Percentiles rank a stretch among this genome's conserved stretches.
These are phyloP conservation scores for Horisme vitalbata DNA, from an alignment of 2,888 invertebrate species.

Conservation along the genomic window DNA sequence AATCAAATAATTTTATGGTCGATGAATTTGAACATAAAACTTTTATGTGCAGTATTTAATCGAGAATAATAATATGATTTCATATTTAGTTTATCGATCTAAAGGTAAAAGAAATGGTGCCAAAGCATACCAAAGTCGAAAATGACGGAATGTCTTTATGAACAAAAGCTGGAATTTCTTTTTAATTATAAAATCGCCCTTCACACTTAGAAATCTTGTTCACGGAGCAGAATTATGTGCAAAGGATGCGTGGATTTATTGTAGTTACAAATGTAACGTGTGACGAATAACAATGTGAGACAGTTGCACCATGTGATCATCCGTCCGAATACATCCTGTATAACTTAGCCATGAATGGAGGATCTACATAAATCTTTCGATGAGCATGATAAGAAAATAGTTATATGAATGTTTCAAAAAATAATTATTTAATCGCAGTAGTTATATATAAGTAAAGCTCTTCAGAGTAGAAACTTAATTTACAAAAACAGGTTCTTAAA, in stretches of 20 bases:
- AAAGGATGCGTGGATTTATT: slow-evolving; percentile 33
- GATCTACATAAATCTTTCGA: slow-evolving; percentile 2
- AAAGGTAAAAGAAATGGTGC: neutral
- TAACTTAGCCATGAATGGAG: slow-evolving; percentile 3
- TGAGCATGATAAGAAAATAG: neutral
- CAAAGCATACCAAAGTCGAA: too few species aligned
- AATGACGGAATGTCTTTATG: neutral
- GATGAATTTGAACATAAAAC: too few species aligned
- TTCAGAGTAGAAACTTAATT: too few species aligned
- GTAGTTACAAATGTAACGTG: slow-evolving; percentile 19
- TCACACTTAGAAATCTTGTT: slow-evolving; percentile 15
- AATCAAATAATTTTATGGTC: too few species aligned
- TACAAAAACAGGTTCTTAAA: too few species aligned
- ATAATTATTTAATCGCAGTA: too few species aligned
- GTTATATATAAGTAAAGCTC: too few species aligned
- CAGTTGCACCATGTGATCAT: slow-evolving; percentile 27
- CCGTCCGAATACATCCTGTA: slow-evolving; percentile 28
- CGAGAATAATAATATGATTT: too few species aligned
- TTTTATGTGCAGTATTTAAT: too few species aligned
- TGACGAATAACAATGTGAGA: slow-evolving; percentile 30
- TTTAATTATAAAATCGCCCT: neutral
- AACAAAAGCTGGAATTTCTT: neutral
- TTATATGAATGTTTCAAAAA: too few species aligned
- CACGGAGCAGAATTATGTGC: slow-evolving; percentile 26
- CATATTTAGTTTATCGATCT: too few species aligned